phyloP scores from a whole-genome alignment of 1,140 invertebrate species.

The Aricia agestis region DNA sequence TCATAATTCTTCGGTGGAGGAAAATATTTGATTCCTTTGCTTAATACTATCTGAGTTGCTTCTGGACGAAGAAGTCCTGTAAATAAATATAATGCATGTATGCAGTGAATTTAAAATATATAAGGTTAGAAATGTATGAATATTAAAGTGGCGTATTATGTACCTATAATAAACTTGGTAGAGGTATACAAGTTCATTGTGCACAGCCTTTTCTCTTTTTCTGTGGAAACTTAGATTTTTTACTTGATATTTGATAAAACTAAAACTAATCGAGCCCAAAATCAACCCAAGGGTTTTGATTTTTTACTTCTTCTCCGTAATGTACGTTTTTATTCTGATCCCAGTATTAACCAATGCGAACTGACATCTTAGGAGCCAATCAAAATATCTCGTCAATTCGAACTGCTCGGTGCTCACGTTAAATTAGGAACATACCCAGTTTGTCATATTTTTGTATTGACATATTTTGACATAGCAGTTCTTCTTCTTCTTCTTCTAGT shows the following conservation, averaged over 20 bases:
- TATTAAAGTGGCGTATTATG: background rate
- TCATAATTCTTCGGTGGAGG: slow-evolving; percentile 77
- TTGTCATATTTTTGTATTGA: too few species aligned
- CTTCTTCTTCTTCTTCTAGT: too few species aligned
- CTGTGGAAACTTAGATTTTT: background rate
- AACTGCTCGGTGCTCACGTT: too few species aligned
- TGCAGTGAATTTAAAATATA: background rate
- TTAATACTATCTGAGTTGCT: slow-evolving; percentile 42
- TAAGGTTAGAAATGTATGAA: background rate
- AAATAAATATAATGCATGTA: slow-evolving; percentile 24
- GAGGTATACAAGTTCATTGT: background rate
- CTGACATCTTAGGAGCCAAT: too few species aligned
- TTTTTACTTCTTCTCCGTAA: too few species aligned
- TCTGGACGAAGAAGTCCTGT: slow-evolving; percentile 52
- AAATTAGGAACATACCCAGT: too few species aligned
- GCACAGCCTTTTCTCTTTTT: background rate
- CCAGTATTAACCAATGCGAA: too few species aligned
- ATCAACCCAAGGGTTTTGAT: too few species aligned
- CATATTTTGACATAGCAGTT: too few species aligned
- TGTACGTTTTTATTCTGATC: too few species aligned
- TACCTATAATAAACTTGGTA: background rate
- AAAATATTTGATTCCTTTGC: slow-evolving; percentile 80
- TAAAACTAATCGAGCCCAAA: background rate
- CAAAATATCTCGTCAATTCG: too few species aligned
- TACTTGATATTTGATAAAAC: background rate